Evolutionary conservation across 2,797 vertebrate species (phyloP).

Genomic region (Carcharodon carcharias): DNA sequence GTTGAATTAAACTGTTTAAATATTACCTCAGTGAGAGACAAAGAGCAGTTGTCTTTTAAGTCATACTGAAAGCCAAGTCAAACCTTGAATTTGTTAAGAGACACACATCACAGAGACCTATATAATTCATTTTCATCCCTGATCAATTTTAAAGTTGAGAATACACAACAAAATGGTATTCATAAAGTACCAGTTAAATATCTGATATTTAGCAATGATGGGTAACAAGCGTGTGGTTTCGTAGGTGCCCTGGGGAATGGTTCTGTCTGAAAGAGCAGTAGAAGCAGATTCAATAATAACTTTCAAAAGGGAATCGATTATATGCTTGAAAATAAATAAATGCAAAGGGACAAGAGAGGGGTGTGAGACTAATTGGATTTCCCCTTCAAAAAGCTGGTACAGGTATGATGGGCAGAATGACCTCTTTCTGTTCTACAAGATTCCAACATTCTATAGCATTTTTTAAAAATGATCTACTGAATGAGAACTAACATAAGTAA

Average conservation of each 20-base stretch:
- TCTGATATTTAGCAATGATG: not conserved
- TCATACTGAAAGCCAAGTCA: not conserved
- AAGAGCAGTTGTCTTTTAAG: not conserved
- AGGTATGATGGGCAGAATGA: not conserved
- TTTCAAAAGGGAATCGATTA: not conserved
- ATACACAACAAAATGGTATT: no score
- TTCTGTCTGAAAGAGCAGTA: not conserved
- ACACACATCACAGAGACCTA: not conserved
- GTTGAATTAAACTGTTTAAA: conserved; percentile 7
- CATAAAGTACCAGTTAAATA: no score
- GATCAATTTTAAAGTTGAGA: not conserved
- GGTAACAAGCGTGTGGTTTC: not conserved
- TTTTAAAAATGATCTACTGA: not conserved
- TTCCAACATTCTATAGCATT: not conserved
- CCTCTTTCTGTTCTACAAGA: not conserved
- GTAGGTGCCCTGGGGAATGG: not conserved
- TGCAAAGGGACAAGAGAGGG: not conserved
- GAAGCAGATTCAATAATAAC: not conserved
- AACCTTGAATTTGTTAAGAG: not conserved
- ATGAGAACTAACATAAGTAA: not conserved
- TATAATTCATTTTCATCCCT: not conserved
- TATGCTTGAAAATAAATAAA: not conserved
- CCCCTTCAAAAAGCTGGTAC: not conserved
- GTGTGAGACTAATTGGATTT: not conserved
- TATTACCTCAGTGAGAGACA: not conserved